Conservation (phyloP, 2,113 vertebrate species). For the Odocoileus hemionus region DNA sequence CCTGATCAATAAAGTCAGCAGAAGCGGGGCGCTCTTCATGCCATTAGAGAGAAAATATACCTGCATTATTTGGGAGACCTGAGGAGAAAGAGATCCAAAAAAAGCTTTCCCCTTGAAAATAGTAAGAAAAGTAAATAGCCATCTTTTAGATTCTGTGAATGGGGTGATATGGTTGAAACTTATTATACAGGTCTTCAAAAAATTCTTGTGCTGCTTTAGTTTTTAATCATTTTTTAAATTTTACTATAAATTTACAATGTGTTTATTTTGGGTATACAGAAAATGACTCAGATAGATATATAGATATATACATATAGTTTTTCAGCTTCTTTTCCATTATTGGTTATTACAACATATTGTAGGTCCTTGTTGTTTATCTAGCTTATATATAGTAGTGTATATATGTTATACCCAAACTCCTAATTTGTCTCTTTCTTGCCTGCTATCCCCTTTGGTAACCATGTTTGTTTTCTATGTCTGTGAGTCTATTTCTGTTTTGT, state of each 20-base stretch:
- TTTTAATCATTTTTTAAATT: background rate
- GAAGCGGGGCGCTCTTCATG: background rate
- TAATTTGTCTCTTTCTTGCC: background rate
- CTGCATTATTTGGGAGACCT: slow-evolving; percentile 33
- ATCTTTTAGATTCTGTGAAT: slow-evolving; percentile 17
- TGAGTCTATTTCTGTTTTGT: background rate
- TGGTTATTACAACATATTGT: background rate
- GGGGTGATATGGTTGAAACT: background rate
- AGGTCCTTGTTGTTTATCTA: background rate
- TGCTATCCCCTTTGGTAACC: background rate
- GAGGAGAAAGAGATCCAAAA: background rate
- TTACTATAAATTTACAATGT: background rate
- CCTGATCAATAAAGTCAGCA: slow-evolving; percentile 28
- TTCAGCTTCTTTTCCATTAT: background rate
- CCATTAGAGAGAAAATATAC: background rate
- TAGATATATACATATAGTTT: background rate
- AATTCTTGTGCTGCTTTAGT: background rate
- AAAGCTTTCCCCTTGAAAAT: background rate
- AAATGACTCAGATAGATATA: background rate
- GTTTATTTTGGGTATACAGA: background rate
- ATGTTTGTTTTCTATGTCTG: background rate
- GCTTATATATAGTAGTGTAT: background rate
- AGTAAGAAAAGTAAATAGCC: slow-evolving; percentile 30
- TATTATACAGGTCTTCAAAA: background rate
- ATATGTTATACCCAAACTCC: background rate